Conservation (phyloP, 2,888 invertebrate genomes). For the Spisula solida region DNA sequence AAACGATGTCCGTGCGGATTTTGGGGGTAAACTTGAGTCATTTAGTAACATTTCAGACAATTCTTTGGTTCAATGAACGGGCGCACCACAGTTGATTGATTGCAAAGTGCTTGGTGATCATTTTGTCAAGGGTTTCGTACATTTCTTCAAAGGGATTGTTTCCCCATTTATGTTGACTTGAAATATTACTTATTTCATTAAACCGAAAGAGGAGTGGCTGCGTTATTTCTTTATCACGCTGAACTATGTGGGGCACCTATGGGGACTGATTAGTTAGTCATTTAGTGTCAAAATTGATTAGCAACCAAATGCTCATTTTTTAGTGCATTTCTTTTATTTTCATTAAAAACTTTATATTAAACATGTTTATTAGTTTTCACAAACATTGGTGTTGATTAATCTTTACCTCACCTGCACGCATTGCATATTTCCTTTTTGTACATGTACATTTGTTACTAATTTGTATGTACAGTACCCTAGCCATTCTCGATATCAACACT, state of each 20-base stretch:
- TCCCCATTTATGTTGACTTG: neutral
- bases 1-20: slow-evolving; percentile 84
- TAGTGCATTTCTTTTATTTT: too few species aligned
- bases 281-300: slow-evolving; percentile 24
- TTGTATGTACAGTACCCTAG: too few species aligned
- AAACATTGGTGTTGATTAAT: neutral
- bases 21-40: slow-evolving; percentile 79
- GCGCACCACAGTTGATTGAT: slow-evolving; percentile 55
- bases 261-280: neutral
- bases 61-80: slow-evolving; percentile 41
- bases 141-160: neutral
- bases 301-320: neutral
- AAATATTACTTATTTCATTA: neutral
- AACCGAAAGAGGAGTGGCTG: neutral
- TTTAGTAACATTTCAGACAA: slow-evolving; percentile 4
- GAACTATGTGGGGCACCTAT: slow-evolving; percentile 22
- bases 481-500: too few species aligned
- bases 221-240: neutral
- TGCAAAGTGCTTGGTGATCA: slow-evolving; percentile 30
- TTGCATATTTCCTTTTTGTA: slow-evolving; percentile 5
- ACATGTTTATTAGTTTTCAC: too few species aligned
- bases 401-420: neutral
- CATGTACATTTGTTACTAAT: too few species aligned
- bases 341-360: too few species aligned
- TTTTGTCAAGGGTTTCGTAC: neutral